Percentiles rank a stretch among this genome's conserved stretches.
Evolutionary conservation across 2,888 invertebrate species (phyloP).

Genomic region (Dysmachus trigonus): DNA sequence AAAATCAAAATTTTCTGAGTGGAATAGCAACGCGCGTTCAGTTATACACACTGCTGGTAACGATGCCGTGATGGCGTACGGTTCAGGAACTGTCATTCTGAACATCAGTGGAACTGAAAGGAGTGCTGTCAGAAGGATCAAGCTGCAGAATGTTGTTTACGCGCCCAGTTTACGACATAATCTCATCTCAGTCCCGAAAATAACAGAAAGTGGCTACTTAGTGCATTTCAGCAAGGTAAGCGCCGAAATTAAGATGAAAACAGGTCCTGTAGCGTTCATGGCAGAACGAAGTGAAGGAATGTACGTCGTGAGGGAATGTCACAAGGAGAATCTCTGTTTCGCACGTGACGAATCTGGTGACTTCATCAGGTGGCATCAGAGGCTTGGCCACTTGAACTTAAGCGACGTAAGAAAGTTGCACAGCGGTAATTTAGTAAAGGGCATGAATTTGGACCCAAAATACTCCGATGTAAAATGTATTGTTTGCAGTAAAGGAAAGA

Average conservation of each 20-base stretch:
- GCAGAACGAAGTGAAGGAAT: not conserved
- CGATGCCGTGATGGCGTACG: not conserved
- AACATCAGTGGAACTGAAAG: not conserved
- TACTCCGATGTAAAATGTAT: conserved; percentile 6
- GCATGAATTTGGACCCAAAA: not conserved
- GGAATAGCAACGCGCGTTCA: not conserved
- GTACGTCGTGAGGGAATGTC: not conserved
- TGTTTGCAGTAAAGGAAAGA: conserved; percentile 41
- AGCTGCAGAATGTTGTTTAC: not conserved
- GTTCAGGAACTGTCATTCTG: not conserved
- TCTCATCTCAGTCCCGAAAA: conserved; percentile 37
- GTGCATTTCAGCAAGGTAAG: conserved; percentile 11
- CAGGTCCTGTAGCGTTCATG: not conserved
- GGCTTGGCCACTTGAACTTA: conserved; percentile 29
- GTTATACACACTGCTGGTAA: conserved; percentile 34
- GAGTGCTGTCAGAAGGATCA: not conserved
- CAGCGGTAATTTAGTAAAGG: conserved; percentile 13
- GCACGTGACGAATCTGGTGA: not conserved
- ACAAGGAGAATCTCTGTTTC: not conserved
- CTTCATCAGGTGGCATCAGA: conserved; percentile 30
- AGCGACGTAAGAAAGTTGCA: conserved; percentile 20
- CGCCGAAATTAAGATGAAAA: not conserved
- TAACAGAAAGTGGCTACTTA: not conserved
- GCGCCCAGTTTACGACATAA: too few relatives aligned
- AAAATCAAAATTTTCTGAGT: not conserved